Evolutionary conservation across 2,797 vertebrate genomes (phyloP).

Genomic region (Petrocephalus schoutedeni): DNA sequence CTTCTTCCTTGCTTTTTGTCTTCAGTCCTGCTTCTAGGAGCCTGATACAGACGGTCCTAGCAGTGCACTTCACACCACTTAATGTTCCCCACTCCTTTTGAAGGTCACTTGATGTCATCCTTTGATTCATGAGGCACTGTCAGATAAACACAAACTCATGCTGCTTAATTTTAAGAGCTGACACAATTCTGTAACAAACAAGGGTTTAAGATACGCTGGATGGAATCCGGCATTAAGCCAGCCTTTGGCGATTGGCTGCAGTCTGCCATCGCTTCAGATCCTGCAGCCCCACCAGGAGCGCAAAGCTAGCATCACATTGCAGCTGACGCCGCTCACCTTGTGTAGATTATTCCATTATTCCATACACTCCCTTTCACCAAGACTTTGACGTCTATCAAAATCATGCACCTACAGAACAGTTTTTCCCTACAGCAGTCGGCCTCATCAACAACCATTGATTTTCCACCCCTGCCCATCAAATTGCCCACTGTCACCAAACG

Average conservation of each 20-base stretch:
- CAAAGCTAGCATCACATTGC: neutral
- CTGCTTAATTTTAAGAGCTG: neutral
- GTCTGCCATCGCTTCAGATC: neutral
- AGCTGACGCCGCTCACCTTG: neutral
- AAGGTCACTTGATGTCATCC: too few species aligned
- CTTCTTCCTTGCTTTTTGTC: too few species aligned
- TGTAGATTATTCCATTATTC: neutral
- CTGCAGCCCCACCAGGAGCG: neutral
- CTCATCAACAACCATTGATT: neutral
- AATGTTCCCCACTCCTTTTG: too few species aligned
- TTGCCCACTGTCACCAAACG: neutral
- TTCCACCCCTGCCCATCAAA: neutral
- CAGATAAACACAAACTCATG: too few species aligned
- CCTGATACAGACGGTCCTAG: too few species aligned
- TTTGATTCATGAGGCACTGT: too few species aligned
- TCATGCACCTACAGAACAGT: neutral
- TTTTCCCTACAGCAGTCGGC: neutral
- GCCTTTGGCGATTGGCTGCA: neutral
- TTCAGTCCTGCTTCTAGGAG: too few species aligned
- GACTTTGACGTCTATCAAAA: neutral
- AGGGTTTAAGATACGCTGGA: neutral
- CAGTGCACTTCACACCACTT: too few species aligned
- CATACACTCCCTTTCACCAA: neutral
- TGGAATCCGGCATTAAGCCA: neutral
- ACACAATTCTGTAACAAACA: neutral